phyloP scores from a whole-genome alignment of 1,140 invertebrate genomes.

The Papilio machaon region DNA sequence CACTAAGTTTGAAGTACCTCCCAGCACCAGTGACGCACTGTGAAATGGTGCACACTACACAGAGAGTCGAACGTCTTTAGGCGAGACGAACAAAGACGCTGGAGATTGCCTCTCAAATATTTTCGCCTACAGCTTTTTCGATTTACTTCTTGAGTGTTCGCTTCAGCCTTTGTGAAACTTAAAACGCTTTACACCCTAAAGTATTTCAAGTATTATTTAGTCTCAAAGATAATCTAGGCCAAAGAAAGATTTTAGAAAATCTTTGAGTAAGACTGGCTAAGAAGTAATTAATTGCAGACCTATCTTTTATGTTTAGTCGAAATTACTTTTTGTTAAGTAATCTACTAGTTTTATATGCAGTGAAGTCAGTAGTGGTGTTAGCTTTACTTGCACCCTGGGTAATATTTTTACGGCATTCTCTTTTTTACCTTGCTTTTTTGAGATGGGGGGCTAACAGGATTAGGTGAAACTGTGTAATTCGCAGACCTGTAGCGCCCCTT shows the following conservation, averaged over 20 bases:
- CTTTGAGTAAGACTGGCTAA: too few species aligned
- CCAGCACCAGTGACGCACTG: neutral
- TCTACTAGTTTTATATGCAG: too few species aligned
- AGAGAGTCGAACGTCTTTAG: constrained; percentile 21
- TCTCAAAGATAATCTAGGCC: neutral
- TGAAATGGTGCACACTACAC: constrained; percentile 6
- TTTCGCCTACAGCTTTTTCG: constrained; percentile 33
- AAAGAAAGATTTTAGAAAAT: neutral
- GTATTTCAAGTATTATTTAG: constrained; percentile 2
- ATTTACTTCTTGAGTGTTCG: constrained; percentile 23
- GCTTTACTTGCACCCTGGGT: too few species aligned
- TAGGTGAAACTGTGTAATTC: too few species aligned
- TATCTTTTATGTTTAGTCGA: too few species aligned
- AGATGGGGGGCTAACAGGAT: too few species aligned
- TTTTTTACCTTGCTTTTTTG: too few species aligned
- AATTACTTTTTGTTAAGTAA: too few species aligned
- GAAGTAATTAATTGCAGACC: neutral
- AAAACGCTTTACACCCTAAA: constrained; percentile 10
- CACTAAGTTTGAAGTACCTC: constrained; percentile 3
- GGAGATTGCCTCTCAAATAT: constrained; percentile 29
- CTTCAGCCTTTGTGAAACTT: constrained; percentile 23
- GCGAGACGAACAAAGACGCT: constrained; percentile 26
- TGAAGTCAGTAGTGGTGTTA: too few species aligned
- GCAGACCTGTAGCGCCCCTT: too few species aligned
- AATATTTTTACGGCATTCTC: too few species aligned